A percentile compares a stretch with the other conserved stretches of the same genome.
phyloP scores from a whole-genome alignment of 1,140 invertebrate species.

The Lordiphosa mommai region DNA sequence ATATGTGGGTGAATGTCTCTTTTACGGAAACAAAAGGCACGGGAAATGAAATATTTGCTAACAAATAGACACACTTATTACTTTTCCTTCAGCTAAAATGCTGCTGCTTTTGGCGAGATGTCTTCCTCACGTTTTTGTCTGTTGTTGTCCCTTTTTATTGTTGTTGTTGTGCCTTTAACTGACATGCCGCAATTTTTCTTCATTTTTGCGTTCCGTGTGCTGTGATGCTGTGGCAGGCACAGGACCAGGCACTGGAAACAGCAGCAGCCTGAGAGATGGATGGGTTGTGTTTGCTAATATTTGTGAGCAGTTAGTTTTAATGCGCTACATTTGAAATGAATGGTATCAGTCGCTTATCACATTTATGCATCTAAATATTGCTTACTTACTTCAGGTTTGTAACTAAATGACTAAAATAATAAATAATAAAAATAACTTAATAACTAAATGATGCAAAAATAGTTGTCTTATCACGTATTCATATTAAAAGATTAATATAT shows the following conservation, averaged over 20 bases:
- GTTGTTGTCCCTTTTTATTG: constrained; percentile 58
- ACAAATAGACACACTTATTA: constrained; percentile 78
- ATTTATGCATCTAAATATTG: background rate
- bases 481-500: no score
- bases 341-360: constrained; percentile 14
- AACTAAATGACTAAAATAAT: no score
- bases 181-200: constrained; percentile 74
- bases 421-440: no score
- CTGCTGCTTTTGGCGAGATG: constrained; percentile 67
- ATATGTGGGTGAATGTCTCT: constrained; percentile 22
- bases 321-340: constrained; percentile 39
- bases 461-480: no score
- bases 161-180: constrained; percentile 66
- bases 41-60: constrained; percentile 75
- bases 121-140: constrained; percentile 63
- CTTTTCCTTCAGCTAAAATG: constrained; percentile 63
- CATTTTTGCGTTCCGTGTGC: constrained; percentile 51
- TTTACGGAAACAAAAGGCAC: constrained; percentile 42
- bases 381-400: no score
- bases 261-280: constrained; percentile 44
- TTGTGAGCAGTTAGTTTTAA: constrained; percentile 71
- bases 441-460: no score
- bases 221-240: constrained; percentile 9
- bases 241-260: constrained; percentile 1
- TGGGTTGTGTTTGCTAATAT: constrained; percentile 70